Conservation (phyloP, 2,113 vertebrate species). For the Taxidea taxus region DNA sequence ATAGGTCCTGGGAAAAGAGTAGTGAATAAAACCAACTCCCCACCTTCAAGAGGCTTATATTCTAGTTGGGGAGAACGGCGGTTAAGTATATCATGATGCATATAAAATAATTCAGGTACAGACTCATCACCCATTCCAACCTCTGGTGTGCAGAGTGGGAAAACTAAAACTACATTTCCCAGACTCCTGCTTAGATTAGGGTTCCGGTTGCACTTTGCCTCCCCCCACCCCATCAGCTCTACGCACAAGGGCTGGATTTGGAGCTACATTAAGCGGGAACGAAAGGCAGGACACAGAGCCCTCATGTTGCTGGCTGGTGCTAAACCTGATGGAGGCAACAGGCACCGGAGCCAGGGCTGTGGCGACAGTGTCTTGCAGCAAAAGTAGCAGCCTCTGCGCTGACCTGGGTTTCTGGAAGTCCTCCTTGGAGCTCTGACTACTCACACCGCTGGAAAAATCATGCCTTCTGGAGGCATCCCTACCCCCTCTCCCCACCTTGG, state of each 20-base stretch:
- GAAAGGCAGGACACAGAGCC: background rate
- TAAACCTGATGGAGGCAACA: background rate
- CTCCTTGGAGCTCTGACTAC: background rate
- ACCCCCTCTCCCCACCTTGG: background rate
- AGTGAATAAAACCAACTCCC: background rate
- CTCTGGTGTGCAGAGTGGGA: background rate
- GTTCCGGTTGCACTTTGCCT: background rate
- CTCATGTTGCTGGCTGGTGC: rapidly evolving
- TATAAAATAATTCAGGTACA: too few relatives aligned
- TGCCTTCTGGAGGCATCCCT: background rate
- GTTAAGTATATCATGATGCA: background rate
- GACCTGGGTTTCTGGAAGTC: background rate
- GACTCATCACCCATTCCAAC: background rate
- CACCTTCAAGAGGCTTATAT: background rate
- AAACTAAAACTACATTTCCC: background rate
- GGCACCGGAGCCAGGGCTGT: rapidly evolving
- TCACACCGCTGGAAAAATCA: background rate
- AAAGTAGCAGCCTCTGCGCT: background rate
- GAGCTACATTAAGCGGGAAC: background rate
- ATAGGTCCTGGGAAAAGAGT: background rate
- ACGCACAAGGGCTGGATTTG: background rate
- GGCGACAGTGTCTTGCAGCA: too few relatives aligned
- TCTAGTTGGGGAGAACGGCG: background rate
- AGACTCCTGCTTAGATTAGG: background rate
- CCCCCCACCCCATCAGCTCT: background rate